Percentiles rank a stretch among this genome's conserved stretches.
Evolutionary conservation across 2,113 vertebrate genomes (phyloP).

Genomic region (Myiagra hebetior): DNA sequence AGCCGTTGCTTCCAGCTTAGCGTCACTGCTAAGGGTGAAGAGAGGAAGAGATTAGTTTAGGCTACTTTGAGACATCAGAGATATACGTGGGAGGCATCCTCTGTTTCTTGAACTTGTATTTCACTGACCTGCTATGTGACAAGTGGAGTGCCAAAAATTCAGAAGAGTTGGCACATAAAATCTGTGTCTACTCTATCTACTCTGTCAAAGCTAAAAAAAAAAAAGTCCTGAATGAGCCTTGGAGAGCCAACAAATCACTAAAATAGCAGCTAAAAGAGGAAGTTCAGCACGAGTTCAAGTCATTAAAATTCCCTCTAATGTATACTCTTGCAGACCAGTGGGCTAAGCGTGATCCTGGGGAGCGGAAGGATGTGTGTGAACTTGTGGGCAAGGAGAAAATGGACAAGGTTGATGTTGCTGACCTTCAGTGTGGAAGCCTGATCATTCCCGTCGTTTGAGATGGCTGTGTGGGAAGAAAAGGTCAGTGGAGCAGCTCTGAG

Average conservation of each 20-base stretch:
- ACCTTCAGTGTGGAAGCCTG: constrained; percentile 14
- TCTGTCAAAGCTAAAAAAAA: constrained; percentile 33
- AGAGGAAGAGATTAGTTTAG: constrained; percentile 44
- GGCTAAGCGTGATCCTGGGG: not conserved
- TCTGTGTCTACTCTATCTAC: constrained; percentile 28
- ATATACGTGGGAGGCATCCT: not conserved
- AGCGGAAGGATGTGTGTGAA: not conserved
- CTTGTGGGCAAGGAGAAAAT: not conserved
- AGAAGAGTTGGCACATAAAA: constrained; percentile 48
- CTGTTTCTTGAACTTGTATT: constrained; percentile 25
- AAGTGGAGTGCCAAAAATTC: constrained; percentile 49
- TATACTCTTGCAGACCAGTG: not conserved
- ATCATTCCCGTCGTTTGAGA: not conserved
- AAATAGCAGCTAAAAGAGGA: constrained; percentile 50
- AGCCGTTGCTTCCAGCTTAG: not conserved
- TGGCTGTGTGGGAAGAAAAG: not conserved
- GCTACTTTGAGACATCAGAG: not conserved
- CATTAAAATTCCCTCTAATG: constrained; percentile 59
- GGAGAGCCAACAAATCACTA: constrained; percentile 65
- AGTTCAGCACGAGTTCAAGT: constrained; percentile 54
- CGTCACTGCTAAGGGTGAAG: not conserved
- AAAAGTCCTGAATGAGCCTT: constrained; percentile 31
- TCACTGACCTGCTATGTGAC: constrained; percentile 23
- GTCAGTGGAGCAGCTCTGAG: not conserved
- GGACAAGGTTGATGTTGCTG: constrained; percentile 30